Evolutionary conservation across 1,140 invertebrate species (phyloP), one percentile per base, ranked within the genome.

Genomic region (Cydia splendana): DNA sequence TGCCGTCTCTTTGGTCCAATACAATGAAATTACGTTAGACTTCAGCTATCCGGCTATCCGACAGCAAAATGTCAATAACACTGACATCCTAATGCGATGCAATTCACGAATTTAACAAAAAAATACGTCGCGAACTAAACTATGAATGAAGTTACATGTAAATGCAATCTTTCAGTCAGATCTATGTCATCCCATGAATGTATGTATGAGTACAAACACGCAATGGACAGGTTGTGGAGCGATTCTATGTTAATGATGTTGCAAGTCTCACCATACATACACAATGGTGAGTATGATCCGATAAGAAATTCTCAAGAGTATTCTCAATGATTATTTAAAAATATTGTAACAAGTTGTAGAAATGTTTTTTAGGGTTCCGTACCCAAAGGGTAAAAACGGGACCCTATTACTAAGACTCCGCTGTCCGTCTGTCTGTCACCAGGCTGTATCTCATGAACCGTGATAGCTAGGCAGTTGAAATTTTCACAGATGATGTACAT

Each of bases 161-260:
- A 69, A 34, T 7, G 65, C 4, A 6, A 71, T 71, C 30, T 20
- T 62, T 71, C 30, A 45, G 3, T 12, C 7, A 71, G 67, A 71
- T 71, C 30, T 45, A 38, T 71, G 13, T 42, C 67, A 71, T 38
- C 20, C 15, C 30, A 71, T 38, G 6, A n/a, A 48, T 48, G 45
- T 48, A 48, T 48, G 45, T 24, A 38, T 71, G 34, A 71, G 18
- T 71, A 24, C 4, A 30, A 71, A 9, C n/a, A 9, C n/a, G 67
- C 67, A 38, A 71, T 38, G 34, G n/a, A 10, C 67, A 71, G 67
- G 67, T 45, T 71, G 38, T 71, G 34, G 4, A 12, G 67, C 67
- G 30, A 67, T 67, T 67, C 24, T 71, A 71, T 71, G 67, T 71
- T 38, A 71, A 71, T 71, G n/a, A 24, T 42, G 24, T 71, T 71